Evolutionary conservation across 2,797 vertebrate species (phyloP), one percentile per base, ranked within the genome.

Genomic region (Vipera latastei): DNA sequence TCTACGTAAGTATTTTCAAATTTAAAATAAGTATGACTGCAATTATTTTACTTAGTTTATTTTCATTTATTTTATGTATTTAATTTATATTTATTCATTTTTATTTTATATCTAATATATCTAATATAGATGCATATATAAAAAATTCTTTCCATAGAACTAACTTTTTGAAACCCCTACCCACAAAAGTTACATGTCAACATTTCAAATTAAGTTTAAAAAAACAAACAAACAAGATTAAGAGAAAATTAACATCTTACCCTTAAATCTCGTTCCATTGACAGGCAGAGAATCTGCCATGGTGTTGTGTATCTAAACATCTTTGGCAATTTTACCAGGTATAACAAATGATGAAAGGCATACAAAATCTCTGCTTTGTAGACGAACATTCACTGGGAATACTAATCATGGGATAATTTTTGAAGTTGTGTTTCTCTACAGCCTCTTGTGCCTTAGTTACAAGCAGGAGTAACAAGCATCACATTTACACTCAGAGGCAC

Each of bases 271-370:
- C 97, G 97, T 90, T 98, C 97, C 97, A 98, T 97, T 89, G 97
- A 97, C 91, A 98, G 95, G 94, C 97, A 98, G 93, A 98, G 97
- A 51, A 98, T 97, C 95, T 98, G 96, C 97, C 98, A 98, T 51
- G 97, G 97, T 92, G 97, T 96, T 26, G 97, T 97, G 94, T 98
- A 98, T 94, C 96, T 97, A 96, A 98, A 97, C 97, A 98, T 98
- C 85, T 96, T 97, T 96, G 96, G 93, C 94, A 95, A 94, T 57
- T 93, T 94, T 94, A 69, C 93, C 61, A 95, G 93, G 87, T 88
- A 94, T 44, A 96, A 89, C 93, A 94, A 95, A 91, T 38, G 92
- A 56, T 88, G 93, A 96, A 97, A 96, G 95, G 96, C 96, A 96
- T 91, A 65, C 0, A 88, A 89, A 91, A 25, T 92, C 91, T 94